Evolutionary conservation across 2,797 vertebrate genomes (phyloP).

Genomic region (Protonibea diacanthus): DNA sequence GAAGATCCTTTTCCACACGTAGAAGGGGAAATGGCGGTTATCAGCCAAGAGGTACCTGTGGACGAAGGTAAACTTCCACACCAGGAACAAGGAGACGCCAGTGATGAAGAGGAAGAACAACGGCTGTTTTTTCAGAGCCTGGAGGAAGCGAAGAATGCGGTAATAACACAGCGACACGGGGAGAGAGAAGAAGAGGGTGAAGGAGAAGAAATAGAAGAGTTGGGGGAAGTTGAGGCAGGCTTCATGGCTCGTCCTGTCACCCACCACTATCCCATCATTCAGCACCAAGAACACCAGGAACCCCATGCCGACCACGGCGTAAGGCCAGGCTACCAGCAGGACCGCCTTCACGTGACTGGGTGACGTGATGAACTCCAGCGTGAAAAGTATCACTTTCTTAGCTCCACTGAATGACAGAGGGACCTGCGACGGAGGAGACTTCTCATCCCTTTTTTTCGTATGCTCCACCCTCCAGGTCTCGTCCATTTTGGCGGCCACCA

Average conservation of each 20-base stretch:
- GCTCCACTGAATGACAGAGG: slow-evolving; percentile 83
- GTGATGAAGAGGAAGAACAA: slow-evolving; percentile 82
- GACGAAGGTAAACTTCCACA: slow-evolving; percentile 94
- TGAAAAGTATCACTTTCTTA: slow-evolving; percentile 83
- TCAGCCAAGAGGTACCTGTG: slow-evolving; percentile 96
- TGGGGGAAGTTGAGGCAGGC: slow-evolving; percentile 95
- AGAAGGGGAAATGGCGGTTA: slow-evolving; percentile 97
- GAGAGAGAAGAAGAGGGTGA: slow-evolving; percentile 90
- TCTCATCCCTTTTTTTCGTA: slow-evolving; percentile 92
- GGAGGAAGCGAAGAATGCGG: slow-evolving; percentile 87
- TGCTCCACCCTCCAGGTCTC: slow-evolving; percentile 91
- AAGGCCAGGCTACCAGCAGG: slow-evolving; percentile 89
- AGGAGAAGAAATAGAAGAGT: slow-evolving; percentile 95
- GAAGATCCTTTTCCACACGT: slow-evolving; percentile 93
- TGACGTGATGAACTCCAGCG: slow-evolving; percentile 81
- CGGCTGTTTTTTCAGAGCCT: slow-evolving; percentile 84
- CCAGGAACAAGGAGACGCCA: slow-evolving; percentile 81
- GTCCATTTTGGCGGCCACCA: slow-evolving; percentile 89
- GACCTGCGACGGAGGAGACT: slow-evolving; percentile 69
- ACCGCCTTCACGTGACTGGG: slow-evolving; percentile 82
- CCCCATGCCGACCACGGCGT: slow-evolving; percentile 77
- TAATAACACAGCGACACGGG: slow-evolving; percentile 86
- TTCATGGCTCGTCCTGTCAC: slow-evolving; percentile 92
- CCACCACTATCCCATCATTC: slow-evolving; percentile 94
- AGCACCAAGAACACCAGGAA: slow-evolving; percentile 89